Evolutionary conservation across 2,888 invertebrate genomes (phyloP).

Genomic region (Hipparchia sbordonii): DNA sequence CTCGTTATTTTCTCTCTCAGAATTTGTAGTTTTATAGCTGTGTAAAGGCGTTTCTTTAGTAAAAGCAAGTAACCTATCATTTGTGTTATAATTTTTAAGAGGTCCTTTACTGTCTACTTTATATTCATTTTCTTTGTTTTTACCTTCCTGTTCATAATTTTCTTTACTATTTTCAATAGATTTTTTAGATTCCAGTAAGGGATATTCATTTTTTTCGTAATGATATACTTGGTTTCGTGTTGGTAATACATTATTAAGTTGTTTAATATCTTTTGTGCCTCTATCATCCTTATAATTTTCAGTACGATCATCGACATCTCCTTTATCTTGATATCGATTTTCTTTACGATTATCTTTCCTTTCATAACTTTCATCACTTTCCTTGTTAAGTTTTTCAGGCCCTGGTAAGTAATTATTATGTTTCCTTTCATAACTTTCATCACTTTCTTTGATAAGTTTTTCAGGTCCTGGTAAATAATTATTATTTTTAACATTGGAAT

Average conservation of each 20-base stretch:
- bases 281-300: conserved; percentile 38
- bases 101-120: not conserved
- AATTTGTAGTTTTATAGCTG: not conserved
- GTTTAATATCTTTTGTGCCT: conserved; percentile 1
- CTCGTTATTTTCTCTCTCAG: not conserved
- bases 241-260: not conserved
- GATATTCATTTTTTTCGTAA: conserved; percentile 15
- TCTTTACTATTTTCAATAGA: not conserved
- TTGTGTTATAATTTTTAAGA: not conserved
- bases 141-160: conserved; percentile 10
- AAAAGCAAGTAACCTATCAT: not conserved
- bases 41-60: not conserved
- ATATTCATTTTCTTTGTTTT: not conserved
- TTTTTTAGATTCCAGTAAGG: not conserved
- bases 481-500: conserved; percentile 18
- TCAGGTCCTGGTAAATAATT: not conserved
- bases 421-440: conserved; percentile 10
- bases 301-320: conserved; percentile 1
- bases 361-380: conserved; percentile 8
- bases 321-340: not conserved
- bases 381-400: not conserved
- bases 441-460: conserved; percentile 1
- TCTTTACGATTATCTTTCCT: not conserved
- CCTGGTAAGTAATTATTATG: conserved; percentile 7
- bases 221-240: conserved; percentile 10